Evolutionary conservation across 2,113 vertebrate genomes (phyloP).

Genomic region (Bos javanicus): DNA sequence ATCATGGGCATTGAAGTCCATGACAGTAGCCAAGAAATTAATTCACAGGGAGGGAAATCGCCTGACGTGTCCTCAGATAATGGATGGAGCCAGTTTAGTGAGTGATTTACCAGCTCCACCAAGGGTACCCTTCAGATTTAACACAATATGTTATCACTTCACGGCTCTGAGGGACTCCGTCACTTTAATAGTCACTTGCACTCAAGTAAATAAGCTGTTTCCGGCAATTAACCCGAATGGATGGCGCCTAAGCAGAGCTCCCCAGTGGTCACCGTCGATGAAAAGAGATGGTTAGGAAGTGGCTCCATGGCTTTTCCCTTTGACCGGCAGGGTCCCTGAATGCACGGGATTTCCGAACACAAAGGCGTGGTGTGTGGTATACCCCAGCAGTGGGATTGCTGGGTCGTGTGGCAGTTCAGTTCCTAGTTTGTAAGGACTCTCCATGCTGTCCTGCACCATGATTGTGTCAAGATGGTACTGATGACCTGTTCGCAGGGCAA

Average conservation of each 20-base stretch:
- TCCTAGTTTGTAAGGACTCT: background rate
- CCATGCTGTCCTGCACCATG: background rate
- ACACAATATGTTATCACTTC: fast-evolving
- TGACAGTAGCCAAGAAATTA: constrained; percentile 57
- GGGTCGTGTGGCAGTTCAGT: background rate
- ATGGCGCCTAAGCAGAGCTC: fast-evolving
- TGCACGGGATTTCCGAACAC: background rate
- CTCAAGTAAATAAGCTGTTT: background rate
- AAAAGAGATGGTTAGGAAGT: too few relatives aligned
- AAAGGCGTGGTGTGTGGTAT: background rate
- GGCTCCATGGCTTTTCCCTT: fast-evolving
- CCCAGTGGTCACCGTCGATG: fast-evolving
- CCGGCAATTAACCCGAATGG: background rate
- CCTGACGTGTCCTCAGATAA: background rate
- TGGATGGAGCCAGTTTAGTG: background rate
- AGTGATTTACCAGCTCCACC: background rate
- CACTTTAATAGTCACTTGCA: background rate
- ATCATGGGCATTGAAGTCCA: constrained; percentile 42
- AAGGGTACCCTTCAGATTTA: background rate
- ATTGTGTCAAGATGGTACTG: background rate
- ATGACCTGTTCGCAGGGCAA: background rate
- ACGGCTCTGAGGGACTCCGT: background rate
- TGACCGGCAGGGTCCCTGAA: too few relatives aligned
- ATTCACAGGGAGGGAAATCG: background rate
- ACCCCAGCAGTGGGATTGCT: background rate